phyloP scores from a whole-genome alignment of 2,113 vertebrate species.

The Boleophthalmus pectinirostris region DNA sequence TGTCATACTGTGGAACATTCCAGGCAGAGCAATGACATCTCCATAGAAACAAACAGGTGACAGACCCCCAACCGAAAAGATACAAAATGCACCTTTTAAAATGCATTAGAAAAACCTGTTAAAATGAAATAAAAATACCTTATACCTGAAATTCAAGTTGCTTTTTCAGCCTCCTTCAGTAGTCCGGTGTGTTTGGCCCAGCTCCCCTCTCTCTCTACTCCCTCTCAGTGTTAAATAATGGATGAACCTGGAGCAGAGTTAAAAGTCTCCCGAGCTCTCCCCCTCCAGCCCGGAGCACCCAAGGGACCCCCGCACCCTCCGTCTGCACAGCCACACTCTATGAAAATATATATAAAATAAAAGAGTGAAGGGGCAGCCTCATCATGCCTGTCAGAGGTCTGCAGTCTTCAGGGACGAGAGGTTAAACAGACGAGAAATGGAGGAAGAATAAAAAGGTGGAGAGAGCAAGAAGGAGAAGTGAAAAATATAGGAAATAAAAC shows the following conservation, averaged over 20 bases:
- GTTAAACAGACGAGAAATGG: no score
- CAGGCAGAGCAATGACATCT: no score
- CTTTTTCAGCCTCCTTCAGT: neutral
- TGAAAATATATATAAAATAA: constrained; percentile 1
- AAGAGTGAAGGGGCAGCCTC: constrained; percentile 27
- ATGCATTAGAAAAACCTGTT: no score
- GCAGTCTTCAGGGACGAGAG: constrained; percentile 9
- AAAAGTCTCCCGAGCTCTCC: constrained; percentile 34
- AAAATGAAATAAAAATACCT: neutral
- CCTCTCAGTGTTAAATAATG: constrained; percentile 54
- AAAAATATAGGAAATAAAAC: no score
- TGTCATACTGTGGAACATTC: no score
- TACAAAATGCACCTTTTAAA: no score
- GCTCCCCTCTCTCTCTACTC: neutral
- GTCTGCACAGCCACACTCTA: neutral
- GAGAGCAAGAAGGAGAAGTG: no score
- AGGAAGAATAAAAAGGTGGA: no score
- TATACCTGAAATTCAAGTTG: neutral
- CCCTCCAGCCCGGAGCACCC: constrained; percentile 10
- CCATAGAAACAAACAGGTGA: no score
- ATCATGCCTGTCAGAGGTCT: constrained; percentile 25
- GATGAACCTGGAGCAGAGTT: constrained; percentile 39
- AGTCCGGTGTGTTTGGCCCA: neutral
- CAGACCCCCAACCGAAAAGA: no score
- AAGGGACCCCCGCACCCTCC: constrained; percentile 12